Evolutionary conservation across 2,888 invertebrate species (phyloP), one percentile per base, ranked within the genome.

Genomic region (Ditylenchus weischeri): DNA sequence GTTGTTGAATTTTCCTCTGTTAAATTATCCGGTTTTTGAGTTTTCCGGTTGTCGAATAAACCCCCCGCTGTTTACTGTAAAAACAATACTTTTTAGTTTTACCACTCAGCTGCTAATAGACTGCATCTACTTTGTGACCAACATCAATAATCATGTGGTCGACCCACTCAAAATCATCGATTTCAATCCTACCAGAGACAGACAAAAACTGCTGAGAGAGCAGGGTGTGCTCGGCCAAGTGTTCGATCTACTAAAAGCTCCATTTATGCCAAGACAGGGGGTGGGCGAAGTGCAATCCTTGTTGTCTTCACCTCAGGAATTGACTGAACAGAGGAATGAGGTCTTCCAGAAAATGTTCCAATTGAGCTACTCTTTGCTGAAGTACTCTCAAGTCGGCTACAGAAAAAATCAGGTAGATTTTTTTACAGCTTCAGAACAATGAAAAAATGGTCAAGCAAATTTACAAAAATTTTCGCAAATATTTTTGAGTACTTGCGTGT

Each of bases 71-170:
- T n/a, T n/a, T n/a, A n/a, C 29, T 29, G 5, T 29, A 5, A 29
- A 29, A 29, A 5, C 29, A 29, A 29, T 4, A 50, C 70, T 43
- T 11, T 70, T 61, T 65, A 80, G 80, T 64, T 74, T 74, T 8
- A 80, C 79, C 0, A 81, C 75, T 19, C 79, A 82, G 65, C 70
- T 83, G 15, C 74, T 83, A 64, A 82, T 84, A 21, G 86, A 86
- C 84, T 91, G 98, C 76, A 93, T 98, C 38, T 95, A 91, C 86
- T 99, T 98, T 85, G 92, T 98, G 83, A 93, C 93, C 57, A 92
- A 92, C 76, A 91, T 91, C 84, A 92, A 92, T 79, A 93, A 93
- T 79, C 93, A 93, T 83, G 92, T 93, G 85, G 90, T 90, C 0
- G 95, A 96, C 84, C 94, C 95, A 0, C 85, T 96, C 63, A 93